Evolutionary conservation across 35 echinoderm and acorn worm genomes (phyloP), one percentile per base, ranked within the genome.

Genomic region (Nesometra sesokonis): DNA sequence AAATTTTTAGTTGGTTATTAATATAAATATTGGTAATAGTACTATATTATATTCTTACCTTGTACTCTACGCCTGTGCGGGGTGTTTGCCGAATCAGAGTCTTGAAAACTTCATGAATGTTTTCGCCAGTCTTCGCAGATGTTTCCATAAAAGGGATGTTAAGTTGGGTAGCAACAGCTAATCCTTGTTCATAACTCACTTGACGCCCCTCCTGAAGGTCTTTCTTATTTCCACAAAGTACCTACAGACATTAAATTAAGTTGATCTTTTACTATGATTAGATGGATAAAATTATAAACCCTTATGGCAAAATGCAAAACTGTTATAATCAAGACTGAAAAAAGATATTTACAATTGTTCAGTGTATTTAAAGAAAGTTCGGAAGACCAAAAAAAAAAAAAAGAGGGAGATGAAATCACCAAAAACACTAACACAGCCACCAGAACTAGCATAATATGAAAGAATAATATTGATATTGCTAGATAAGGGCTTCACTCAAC

Each of bases 71-170:
- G 29, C 86, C 84, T 36, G 43, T 79, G 29, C 91, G 85, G 19
- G 86, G 86, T 36, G 91, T 97, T 77, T 89, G 77, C 38, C 86
- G 83, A 57, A 97, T 86, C 17, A 97, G 80, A 35, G 85, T 83
- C 37, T 93, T 78, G 57, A 97, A 97, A 35, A 47, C 33, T 77
- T 91, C 88, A 13, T 77, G 80, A 32, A 97, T 78, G 27, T 97
- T 97, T 11, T 57, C 76, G 78, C 91, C 91, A n/a, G 94, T 93
- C 38, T 91, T 90, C 46, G 94, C 94, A 30, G 94, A 97, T 0
- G 91, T 93, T 88, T 97, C 94, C 38, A 89, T 40, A 78, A 93
- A 93, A 0, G 89, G 79, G 33, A 97, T 85, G 40, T 79, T 37
- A 32, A 86, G 46, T 23, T 87, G 79, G 23, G 46, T 91, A 0